phyloP scores from a whole-genome alignment of 2,113 vertebrate genomes.

The Danio rerio region GRCz12tu NC_133181.1:30070501-30071000 shows the following conservation, averaged over 20 bases:
- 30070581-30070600: too few species aligned
- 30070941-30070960: conserved; percentile 81
- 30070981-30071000: conserved; percentile 84
- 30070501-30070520: too few species aligned
- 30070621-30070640: too few species aligned
- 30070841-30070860: conserved; percentile 51
- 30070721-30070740: conserved; percentile 46
- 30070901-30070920: conserved; percentile 78
- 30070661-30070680: too few species aligned
- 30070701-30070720: too few species aligned
- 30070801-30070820: conserved; percentile 41
- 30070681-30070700: background rate
- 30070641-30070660: too few species aligned
- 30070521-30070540: too few species aligned
- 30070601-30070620: too few species aligned
- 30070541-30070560: too few species aligned
- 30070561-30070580: too few species aligned
- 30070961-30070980: conserved; percentile 75
- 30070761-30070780: conserved; percentile 1
- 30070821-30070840: conserved; percentile 61
- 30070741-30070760: conserved; percentile 27
- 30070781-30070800: conserved; percentile 31
- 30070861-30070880: background rate
- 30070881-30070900: conserved; percentile 47
- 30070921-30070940: conserved; percentile 81